Base-by-base conservation (phyloP, 2,797 vertebrate species). In the Forpus xanthops region DNA sequence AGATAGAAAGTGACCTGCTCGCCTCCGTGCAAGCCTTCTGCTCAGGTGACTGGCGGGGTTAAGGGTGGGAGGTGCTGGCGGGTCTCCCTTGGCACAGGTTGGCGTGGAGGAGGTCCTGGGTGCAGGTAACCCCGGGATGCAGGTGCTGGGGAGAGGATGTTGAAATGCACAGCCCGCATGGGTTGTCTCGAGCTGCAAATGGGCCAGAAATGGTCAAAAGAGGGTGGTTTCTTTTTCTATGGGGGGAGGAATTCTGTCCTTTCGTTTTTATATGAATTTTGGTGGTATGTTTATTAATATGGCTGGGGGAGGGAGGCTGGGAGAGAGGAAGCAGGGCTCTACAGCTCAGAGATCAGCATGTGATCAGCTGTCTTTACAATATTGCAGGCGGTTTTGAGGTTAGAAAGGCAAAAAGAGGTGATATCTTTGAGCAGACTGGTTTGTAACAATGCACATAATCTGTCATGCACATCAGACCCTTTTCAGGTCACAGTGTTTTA, bases 121-220 rank as follows among this genome's bases (percentile, higher is more conserved):
- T 11, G 1, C 92, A 96, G 95, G 96, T 96, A 96, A 94, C 52
- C n/a, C 55, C 5, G 61, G 72, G 80, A 4, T 3, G 50, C 50
- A 24, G 77, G 70, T 41, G 62, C 13, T 2, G 42, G 75, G 64
- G 75, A 53, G 68, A 6, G 14, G 55, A 68, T 2, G 5, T 6
- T 21, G 39, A 11, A 86, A 60, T 41, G 41, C 8, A 15, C 65
- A 31, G 50, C 44, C 31, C 6, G 2, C 61, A 2, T 33, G 5
- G 49, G 11, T 9, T 47, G 66, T 21, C 47, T 50, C 10, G 2
- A 78, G 78, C 71, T 65, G 87, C 25, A 44, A 23, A 74, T 18
- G 9, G 55, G 11, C 25, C 80, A 65, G 30, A 68, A 89, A 67
- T 0, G 2, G n/a, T 13, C 8, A 4, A 31, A 56, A 52, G 49